Evolutionary conservation across 2,888 invertebrate species (phyloP), one percentile per base, ranked within the genome.

Genomic region (Electrophaes corylata): DNA sequence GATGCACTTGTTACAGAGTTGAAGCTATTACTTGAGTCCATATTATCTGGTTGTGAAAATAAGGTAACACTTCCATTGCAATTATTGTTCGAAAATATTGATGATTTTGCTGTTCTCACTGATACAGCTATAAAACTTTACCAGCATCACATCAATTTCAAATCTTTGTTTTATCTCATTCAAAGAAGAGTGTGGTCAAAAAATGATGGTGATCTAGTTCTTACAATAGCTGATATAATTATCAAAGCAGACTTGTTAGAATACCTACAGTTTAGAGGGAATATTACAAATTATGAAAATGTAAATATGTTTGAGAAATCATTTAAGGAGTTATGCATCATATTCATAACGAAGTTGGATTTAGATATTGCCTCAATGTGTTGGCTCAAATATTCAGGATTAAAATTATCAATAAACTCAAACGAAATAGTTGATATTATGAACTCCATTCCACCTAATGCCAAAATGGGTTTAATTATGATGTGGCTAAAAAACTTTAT

Each of bases 401-500:
- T 84, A 18, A 83, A 83, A 57, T 57, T 79, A 19, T 40, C 60
- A 18, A 64, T 87, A 20, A 68, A 56, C 54, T 50, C 77, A 51
- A 75, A 83, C 61, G 83, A 90, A 66, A 72, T 91, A 3, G 64
- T 78, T 18, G 76, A 78, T 44, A 86, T 91, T 67, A 69, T 92
- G 52, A 80, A 83, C 73, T 77, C 89, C 45, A 81, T 88, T 62
- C 87, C 86, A 26, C 70, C 72, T 55, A 92, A 88, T 66, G 82
- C 86, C 11, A 92, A 92, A 78, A 81, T 92, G 71, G 80, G 88
- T 62, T 77, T 84, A 35, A 80, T 92, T 19, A 76, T 91, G 40
- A 85, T 89, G 65, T 92, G 91, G 91, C 70, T 92, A 33, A 86
- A 86, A 67, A 86, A 88, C 65, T 88, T 90, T 73, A 78, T 84